Evolutionary conservation across 2,797 vertebrate genomes (phyloP), one percentile per base, ranked within the genome.

Genomic region (Salmo trutta): DNA sequence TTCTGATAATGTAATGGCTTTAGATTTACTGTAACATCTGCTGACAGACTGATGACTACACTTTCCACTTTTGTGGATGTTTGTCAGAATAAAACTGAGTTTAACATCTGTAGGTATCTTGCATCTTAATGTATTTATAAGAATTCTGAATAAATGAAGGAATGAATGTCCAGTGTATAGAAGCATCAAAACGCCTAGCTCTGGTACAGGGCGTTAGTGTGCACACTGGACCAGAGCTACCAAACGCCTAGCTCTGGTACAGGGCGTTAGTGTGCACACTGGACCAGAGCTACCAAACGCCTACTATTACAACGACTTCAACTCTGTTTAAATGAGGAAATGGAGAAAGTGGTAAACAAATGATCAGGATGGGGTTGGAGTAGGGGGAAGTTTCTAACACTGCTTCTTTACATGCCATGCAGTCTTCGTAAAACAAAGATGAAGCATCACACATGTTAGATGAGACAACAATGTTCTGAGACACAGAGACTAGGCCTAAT

Each of bases 391-490:
- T 14, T 21, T 70, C n/a, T 36, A 51, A n/a, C 17, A 21, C 36
- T 19, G 36, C 68, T 19, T 10, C 36, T 51, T 21, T 4, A 27
- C 69, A 71, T 71, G 66, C 66, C 66, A 68, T 68, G 69, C 69
- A 71, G 47, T 21, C 36, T 21, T 52, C 41, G 5, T 21, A 71
- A n/a, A 10, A 21, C 8, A 47, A 70, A n/a, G 17, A 52, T 51
- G 15, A 21, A 71, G 14, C n/a, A 47, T 51, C 21, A 71, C 69
- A 71, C 19, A 52, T 10, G 41, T 33, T 33, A 29, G 16, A 47
- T 24, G 69, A 71, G 47, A 51, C 17, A 70, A 51, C 17, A 21
- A 70, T 21, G 65, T 29, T 67, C 27, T 67, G 21, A 14, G 12
- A 33, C 27, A 17, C 27, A 68, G 31, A 68, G 15, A 15, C 29